Percentiles rank a stretch among this genome's conserved stretches.
phyloP scores from a whole-genome alignment of 2,888 invertebrate genomes.

The Cosmopolites sordidus region DNA sequence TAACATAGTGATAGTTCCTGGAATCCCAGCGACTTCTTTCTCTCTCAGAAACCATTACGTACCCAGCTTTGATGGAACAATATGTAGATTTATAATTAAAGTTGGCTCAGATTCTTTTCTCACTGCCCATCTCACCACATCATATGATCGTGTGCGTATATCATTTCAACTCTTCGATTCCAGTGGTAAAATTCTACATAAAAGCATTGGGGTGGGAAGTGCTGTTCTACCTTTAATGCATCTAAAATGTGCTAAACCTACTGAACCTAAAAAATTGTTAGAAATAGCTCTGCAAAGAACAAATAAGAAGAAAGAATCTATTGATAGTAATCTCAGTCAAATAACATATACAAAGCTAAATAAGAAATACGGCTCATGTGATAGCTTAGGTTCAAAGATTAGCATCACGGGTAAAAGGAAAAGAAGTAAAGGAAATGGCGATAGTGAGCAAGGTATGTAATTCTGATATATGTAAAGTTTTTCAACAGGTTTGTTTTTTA shows the following conservation, averaged over 20 bases:
- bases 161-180: conserved; percentile 28
- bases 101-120: conserved; percentile 16
- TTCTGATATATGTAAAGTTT: no score
- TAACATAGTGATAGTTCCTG: conserved; percentile 19
- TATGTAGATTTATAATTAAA: conserved; percentile 25
- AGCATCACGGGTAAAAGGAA: background rate
- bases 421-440: background rate
- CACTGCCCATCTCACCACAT: conserved; percentile 25
- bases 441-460: background rate
- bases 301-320: background rate
- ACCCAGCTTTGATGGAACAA: conserved; percentile 26
- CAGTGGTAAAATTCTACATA: conserved; percentile 15
- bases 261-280: background rate
- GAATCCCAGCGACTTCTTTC: conserved; percentile 3
- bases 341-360: conserved; percentile 10
- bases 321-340: conserved; percentile 1
- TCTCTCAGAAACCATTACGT: conserved; percentile 28
- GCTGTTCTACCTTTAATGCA: conserved; percentile 22
- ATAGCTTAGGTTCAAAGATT: background rate
- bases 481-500: no score
- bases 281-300: background rate
- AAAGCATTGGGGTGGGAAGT: conserved; percentile 19
- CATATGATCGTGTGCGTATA: conserved; percentile 21
- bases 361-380: background rate
- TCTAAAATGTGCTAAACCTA: background rate